Evolutionary conservation across 2,113 vertebrate genomes (phyloP), one percentile per base, ranked within the genome.

Genomic region (Etia nguti): DNA sequence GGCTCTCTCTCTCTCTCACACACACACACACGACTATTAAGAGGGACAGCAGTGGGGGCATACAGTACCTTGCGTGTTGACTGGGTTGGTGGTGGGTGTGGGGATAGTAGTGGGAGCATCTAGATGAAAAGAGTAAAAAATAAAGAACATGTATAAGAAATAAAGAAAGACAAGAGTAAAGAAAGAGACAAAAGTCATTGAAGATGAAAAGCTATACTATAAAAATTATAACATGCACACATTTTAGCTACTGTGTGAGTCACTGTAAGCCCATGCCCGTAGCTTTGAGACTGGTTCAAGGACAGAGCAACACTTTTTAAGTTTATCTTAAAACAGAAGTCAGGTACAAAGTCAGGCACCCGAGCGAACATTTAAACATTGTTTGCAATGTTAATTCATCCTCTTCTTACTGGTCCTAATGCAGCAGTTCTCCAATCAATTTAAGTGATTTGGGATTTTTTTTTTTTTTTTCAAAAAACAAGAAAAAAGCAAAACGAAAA

Each of bases 81-180:
- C 95, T 94, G 96, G 95, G 90, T 95, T 94, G 96, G 95, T 95
- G 95, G 96, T 96, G 95, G 96, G 96, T 95, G 96, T 92, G 94
- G 96, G 96, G 94, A 94, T 95, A 96, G 96, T 96, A 92, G 95
- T 95, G 96, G 95, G 95, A 96, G 96, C 95, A 96, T 97, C 96
- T 97, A 95, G 95, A 96, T 96, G 95, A 95, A 95, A 95, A 96
- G 96, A 97, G 87, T 95, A 94, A 93, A 95, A 95, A 95, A 95
- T 90, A 95, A 93, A 95, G 90, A 93, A 95, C 93, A 95, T 90
- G 86, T 93, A 91, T 95, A 94, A 95, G 93, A 94, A 95, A 95
- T 92, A 95, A 93, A 92, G 89, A 85, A 89, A 90, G 89, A 91
- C 91, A 94, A 93, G 84, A 90, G 84, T 91, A 88, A 89, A 94